Conservation (phyloP, 2,113 vertebrate genomes). For the Chinchilla lanigera region DNA sequence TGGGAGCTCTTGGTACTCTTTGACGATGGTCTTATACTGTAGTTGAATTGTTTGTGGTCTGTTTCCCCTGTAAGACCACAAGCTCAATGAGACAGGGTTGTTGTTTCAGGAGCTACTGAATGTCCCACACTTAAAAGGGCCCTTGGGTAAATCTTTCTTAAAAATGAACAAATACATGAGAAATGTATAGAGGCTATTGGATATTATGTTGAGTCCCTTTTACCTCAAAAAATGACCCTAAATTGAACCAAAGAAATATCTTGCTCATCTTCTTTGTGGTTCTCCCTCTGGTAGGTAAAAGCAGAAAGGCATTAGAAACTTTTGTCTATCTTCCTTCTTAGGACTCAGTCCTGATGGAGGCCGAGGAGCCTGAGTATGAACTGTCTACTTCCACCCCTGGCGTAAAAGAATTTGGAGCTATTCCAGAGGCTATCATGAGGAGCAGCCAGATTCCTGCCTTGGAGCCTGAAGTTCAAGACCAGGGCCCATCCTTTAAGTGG, state of each 20-base stretch:
- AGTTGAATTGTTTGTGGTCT: neutral
- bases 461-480: constrained; percentile 46
- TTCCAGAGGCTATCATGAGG: constrained; percentile 47
- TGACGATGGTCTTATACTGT: neutral
- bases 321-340: constrained; percentile 63
- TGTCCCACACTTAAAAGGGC: neutral
- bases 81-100: neutral
- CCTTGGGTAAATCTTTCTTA: neutral
- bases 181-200: neutral
- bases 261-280: neutral
- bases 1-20: neutral
- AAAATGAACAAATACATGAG: neutral
- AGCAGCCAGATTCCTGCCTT: constrained; percentile 25
- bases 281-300: neutral
- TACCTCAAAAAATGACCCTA: neutral
- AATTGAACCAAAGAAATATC: neutral
- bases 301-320: neutral
- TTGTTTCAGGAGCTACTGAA: neutral
- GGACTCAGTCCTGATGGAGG: constrained; percentile 84
- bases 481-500: neutral
- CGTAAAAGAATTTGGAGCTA: constrained; percentile 9
- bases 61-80: neutral
- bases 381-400: neutral
- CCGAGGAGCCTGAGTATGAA: constrained; percentile 76
- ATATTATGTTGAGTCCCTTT: neutral